Conservation (phyloP, 2,888 invertebrate species). For the Synanthedon andrenaeformis region DNA sequence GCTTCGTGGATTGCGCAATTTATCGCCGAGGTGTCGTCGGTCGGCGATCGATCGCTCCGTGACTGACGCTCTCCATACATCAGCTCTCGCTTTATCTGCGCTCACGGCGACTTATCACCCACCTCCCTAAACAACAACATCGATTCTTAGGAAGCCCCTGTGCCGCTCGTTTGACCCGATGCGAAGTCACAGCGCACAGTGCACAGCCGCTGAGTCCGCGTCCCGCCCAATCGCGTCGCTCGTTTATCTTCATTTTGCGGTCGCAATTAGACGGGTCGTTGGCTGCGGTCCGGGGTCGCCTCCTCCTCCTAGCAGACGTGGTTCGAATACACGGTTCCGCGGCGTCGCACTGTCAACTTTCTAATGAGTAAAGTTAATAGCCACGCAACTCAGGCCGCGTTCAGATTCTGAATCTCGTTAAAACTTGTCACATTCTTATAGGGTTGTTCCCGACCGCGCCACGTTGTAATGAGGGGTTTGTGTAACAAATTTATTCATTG, state of each 20-base stretch:
- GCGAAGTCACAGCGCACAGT: constrained; percentile 22
- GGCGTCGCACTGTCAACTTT: constrained; percentile 58
- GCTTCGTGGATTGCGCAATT: constrained; percentile 68
- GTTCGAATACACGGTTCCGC: constrained; percentile 49
- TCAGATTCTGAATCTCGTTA: constrained; percentile 54
- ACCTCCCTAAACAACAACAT: constrained; percentile 38
- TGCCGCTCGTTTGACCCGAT: constrained; percentile 49
- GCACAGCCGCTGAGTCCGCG: constrained; percentile 36
- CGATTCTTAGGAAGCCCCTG: constrained; percentile 23
- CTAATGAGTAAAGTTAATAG: constrained; percentile 70
- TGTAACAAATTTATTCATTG: constrained; percentile 17
- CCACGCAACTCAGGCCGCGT: constrained; percentile 54
- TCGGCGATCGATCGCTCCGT: constrained; percentile 55
- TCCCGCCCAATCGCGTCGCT: constrained; percentile 73
- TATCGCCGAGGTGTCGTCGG: constrained; percentile 66
- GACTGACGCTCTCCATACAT: constrained; percentile 61
- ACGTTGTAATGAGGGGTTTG: background rate
- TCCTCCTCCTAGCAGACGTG: constrained; percentile 46
- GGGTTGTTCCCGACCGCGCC: constrained; percentile 4
- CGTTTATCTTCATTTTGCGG: constrained; percentile 79
- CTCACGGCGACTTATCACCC: constrained; percentile 61
- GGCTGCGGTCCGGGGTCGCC: constrained; percentile 52
- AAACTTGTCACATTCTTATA: constrained; percentile 26
- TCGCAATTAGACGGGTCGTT: constrained; percentile 79
- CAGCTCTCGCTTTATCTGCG: constrained; percentile 63